Evolutionary conservation across 2,797 vertebrate genomes (phyloP).

Genomic region (Florisuga fusca): DNA sequence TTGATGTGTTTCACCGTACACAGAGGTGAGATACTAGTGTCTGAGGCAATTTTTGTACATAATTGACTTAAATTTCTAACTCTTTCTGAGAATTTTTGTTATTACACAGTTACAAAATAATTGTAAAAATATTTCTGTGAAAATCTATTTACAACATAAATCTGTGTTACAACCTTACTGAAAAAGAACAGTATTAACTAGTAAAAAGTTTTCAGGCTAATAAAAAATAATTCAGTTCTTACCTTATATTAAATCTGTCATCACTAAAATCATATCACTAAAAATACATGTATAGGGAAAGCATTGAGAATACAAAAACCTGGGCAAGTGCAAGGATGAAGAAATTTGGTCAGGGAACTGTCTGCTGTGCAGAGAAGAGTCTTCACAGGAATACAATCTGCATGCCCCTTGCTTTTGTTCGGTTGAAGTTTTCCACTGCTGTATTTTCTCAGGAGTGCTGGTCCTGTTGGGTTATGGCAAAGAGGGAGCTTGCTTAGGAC

Average conservation of each 20-base stretch:
- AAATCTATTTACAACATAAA: neutral
- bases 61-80: neutral
- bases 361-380: neutral
- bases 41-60: neutral
- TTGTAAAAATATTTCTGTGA: neutral
- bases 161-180: neutral
- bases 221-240: neutral
- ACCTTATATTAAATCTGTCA: neutral
- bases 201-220: neutral
- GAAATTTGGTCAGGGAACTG: neutral
- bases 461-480: neutral
- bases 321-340: neutral
- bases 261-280: neutral
- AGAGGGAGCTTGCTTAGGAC: neutral
- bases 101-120: neutral
- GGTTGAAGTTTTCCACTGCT: neutral
- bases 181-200: neutral
- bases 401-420: neutral
- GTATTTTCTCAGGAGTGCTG: neutral
- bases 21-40: conserved; percentile 1
- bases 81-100: neutral
- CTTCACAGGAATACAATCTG: neutral
- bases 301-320: neutral
- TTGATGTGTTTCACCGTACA: neutral
- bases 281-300: neutral